These are phyloP conservation scores for Teleiodes luculella DNA, from an alignment of 2,888 invertebrate species.

Conservation along the genomic window DNA sequence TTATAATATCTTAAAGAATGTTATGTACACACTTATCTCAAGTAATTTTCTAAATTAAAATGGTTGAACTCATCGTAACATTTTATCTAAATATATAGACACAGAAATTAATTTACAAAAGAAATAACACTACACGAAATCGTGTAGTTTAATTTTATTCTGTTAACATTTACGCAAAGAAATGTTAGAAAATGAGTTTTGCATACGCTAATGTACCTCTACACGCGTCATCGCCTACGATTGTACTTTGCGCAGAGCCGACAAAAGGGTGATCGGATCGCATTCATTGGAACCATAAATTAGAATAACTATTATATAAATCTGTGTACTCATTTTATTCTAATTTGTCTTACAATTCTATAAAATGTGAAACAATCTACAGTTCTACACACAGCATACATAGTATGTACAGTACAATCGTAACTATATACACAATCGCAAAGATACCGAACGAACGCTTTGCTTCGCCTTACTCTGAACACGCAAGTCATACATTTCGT, in stretches of 20 bases:
- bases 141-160: neutral
- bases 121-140: slow-evolving; percentile 15
- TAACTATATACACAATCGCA: slow-evolving; percentile 69
- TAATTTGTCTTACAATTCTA: slow-evolving; percentile 60
- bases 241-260: neutral
- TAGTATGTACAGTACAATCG: slow-evolving; percentile 75
- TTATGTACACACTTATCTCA: slow-evolving; percentile 27
- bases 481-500: slow-evolving; percentile 29
- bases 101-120: slow-evolving; percentile 41
- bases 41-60: slow-evolving; percentile 58
- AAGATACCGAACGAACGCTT: slow-evolving; percentile 43
- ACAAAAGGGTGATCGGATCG: neutral
- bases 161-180: too few relatives aligned
- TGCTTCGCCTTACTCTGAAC: slow-evolving; percentile 39
- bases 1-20: slow-evolving; percentile 11
- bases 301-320: slow-evolving; percentile 33
- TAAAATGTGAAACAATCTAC: slow-evolving; percentile 65
- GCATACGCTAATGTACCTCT: slow-evolving; percentile 24
- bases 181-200: too few relatives aligned
- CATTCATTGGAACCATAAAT: slow-evolving; percentile 22
- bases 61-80: slow-evolving; percentile 54
- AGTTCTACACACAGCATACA: slow-evolving; percentile 71
- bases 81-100: slow-evolving; percentile 51
- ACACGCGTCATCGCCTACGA: slow-evolving; percentile 26
- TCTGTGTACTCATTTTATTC: slow-evolving; percentile 50